These are phyloP conservation scores for Lates japonicus DNA, from an alignment of 2,797 vertebrate species.

Conservation along the genomic window DNA sequence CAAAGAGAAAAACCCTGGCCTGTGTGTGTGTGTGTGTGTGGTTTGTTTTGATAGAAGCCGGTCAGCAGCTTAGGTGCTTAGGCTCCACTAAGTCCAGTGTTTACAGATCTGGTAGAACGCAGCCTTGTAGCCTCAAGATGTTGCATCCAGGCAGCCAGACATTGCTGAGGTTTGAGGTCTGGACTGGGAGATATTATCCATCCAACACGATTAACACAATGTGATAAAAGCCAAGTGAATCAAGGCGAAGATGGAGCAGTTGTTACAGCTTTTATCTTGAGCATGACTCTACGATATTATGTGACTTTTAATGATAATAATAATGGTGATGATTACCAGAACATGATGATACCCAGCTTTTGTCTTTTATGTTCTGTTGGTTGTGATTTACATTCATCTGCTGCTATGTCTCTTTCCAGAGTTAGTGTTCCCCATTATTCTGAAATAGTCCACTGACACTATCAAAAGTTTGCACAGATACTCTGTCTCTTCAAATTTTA, in stretches of 20 bases:
- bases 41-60: slow-evolving; percentile 76
- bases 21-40: slow-evolving; percentile 32
- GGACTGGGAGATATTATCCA: slow-evolving; percentile 49
- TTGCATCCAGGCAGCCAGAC: slow-evolving; percentile 46
- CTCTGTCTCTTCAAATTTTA: background rate
- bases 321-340: slow-evolving; percentile 9
- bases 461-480: background rate
- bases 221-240: slow-evolving; percentile 42
- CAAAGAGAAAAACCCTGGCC: slow-evolving; percentile 51
- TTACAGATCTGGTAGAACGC: slow-evolving; percentile 76
- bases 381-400: background rate
- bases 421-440: no score
- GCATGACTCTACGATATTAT: slow-evolving; percentile 14
- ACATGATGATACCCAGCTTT: background rate
- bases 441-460: background rate
- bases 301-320: background rate
- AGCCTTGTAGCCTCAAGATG: slow-evolving; percentile 62
- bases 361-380: background rate
- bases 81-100: slow-evolving; percentile 73
- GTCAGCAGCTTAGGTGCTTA: slow-evolving; percentile 63
- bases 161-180: slow-evolving; percentile 45
- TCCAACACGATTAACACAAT: slow-evolving; percentile 40
- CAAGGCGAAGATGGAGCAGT: slow-evolving; percentile 13
- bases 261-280: slow-evolving; percentile 27
- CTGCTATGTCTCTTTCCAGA: background rate